Conservation (phyloP, 2,888 invertebrate genomes). For the Orthosia gracilis region DNA sequence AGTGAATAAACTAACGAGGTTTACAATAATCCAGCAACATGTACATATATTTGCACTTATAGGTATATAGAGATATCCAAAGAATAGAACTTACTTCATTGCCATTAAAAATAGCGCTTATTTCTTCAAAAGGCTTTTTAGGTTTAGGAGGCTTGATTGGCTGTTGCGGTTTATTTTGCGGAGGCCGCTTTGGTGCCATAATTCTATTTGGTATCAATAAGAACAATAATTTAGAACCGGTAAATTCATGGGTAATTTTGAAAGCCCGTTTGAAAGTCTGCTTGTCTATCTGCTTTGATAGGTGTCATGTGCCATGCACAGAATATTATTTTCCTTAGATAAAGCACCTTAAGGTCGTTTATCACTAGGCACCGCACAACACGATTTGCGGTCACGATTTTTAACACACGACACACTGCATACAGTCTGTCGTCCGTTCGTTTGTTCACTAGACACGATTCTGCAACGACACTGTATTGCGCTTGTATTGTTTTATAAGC, state of each 20-base stretch:
- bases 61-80: neutral
- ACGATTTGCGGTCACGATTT: no score
- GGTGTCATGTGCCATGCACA: neutral
- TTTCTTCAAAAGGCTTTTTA: constrained; percentile 91
- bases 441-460: no score
- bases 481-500: no score
- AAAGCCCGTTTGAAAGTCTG: constrained; percentile 23
- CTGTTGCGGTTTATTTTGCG: neutral
- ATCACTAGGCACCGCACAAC: no score
- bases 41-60: neutral
- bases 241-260: constrained; percentile 37
- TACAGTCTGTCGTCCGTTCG: no score
- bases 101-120: constrained; percentile 92
- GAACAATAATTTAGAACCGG: constrained; percentile 37
- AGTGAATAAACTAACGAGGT: no score
- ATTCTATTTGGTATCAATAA: neutral
- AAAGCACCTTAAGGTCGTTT: no score
- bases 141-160: constrained; percentile 34
- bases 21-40: no score
- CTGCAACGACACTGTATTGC: no score
- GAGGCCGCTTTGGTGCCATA: neutral
- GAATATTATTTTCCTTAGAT: no score
- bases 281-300: constrained; percentile 10
- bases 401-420: no score
- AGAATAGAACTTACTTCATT: constrained; percentile 85